These are phyloP conservation scores for Prorops nasuta DNA, from an alignment of 1,140 invertebrate species.

Conservation along the genomic window DNA sequence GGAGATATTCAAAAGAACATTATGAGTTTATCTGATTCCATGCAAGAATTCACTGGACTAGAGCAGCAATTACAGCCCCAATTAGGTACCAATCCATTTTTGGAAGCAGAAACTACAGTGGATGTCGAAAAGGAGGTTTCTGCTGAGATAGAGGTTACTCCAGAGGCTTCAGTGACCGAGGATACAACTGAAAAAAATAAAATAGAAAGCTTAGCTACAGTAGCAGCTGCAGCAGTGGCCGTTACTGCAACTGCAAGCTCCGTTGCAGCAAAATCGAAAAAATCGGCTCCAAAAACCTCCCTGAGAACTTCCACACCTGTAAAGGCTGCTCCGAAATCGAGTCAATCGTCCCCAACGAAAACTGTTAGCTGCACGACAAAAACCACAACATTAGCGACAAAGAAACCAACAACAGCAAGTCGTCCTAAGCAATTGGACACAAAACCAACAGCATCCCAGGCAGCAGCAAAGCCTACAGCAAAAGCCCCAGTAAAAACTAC, in stretches of 20 bases:
- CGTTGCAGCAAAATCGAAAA: constrained; percentile 18
- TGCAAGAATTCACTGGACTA: no score
- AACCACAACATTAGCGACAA: constrained; percentile 22
- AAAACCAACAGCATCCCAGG: constrained; percentile 14
- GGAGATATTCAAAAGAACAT: no score
- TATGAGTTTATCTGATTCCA: no score
- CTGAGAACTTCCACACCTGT: constrained; percentile 30
- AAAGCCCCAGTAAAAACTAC: no score
- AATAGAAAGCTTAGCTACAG: no score
- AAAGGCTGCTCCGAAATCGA: constrained; percentile 24
- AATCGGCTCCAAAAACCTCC: constrained; percentile 26
- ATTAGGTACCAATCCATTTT: no score
- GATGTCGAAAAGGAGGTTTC: no score
- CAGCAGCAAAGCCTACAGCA: constrained; percentile 27
- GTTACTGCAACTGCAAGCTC: constrained; percentile 23
- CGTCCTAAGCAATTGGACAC: constrained; percentile 18
- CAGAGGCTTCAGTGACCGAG: no score
- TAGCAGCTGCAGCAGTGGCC: constrained; percentile 30
- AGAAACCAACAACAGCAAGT: constrained; percentile 29
- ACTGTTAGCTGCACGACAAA: constrained; percentile 21
- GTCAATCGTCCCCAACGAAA: constrained; percentile 44
- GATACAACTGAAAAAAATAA: no score
- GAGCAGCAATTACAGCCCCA: no score
- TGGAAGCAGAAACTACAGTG: no score
- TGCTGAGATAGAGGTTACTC: no score